Percentiles rank a stretch among this genome's conserved stretches.
phyloP scores from a whole-genome alignment of 1,140 invertebrate species.

The Hyles vespertilio region DNA sequence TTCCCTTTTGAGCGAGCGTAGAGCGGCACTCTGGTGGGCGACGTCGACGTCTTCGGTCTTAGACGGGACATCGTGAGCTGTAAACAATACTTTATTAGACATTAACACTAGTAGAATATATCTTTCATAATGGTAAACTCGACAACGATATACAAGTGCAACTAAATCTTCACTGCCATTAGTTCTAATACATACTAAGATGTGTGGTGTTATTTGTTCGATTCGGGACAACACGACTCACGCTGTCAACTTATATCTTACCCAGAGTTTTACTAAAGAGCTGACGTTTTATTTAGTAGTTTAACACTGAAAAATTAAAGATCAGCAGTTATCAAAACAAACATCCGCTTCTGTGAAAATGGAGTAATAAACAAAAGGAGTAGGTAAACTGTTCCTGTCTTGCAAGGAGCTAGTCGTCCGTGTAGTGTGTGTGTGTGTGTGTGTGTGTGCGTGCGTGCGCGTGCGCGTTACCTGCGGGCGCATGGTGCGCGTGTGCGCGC shows the following conservation, averaged over 20 bases:
- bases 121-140: background rate
- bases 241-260: constrained; percentile 49
- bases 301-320: constrained; percentile 69
- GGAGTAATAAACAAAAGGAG: background rate
- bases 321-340: constrained; percentile 1
- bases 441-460: background rate
- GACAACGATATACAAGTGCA: constrained; percentile 1
- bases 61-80: constrained; percentile 63
- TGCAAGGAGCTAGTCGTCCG: no score
- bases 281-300: constrained; percentile 56
- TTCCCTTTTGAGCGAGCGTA: constrained; percentile 59
- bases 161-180: background rate
- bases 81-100: constrained; percentile 16
- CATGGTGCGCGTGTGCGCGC: constrained; percentile 66
- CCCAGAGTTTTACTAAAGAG: constrained; percentile 40
- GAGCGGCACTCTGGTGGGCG: constrained; percentile 49
- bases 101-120: background rate
- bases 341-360: background rate
- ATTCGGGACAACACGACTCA: constrained; percentile 43
- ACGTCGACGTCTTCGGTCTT: constrained; percentile 50
- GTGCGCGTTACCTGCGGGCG: constrained; percentile 50
- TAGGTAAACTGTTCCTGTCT: background rate
- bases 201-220: constrained; percentile 34
- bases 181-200: constrained; percentile 10
- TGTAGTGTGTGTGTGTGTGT: background rate